A percentile compares a stretch with the other conserved stretches of the same genome.
Conservation (phyloP, 2,888 invertebrate species). For the Bembecia ichneumoniformis region DNA sequence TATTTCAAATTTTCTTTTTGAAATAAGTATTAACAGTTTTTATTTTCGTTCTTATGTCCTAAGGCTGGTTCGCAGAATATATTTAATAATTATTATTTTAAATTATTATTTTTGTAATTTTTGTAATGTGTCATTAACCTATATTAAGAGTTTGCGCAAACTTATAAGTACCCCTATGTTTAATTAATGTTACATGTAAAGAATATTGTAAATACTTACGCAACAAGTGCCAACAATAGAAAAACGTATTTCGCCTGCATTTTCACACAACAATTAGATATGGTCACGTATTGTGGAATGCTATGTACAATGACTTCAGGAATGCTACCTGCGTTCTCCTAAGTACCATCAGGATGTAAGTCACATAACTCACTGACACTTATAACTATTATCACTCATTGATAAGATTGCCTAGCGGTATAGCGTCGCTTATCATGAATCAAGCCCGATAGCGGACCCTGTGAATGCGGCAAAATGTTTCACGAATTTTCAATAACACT, state of each 20-base stretch:
- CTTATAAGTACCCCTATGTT: no score
- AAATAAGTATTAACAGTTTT: no score
- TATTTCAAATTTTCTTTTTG: no score
- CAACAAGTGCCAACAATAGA: slow-evolving; percentile 37
- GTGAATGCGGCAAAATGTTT: slow-evolving; percentile 45
- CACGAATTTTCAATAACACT: slow-evolving; percentile 36
- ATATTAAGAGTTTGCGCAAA: no score
- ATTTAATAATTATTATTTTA: no score
- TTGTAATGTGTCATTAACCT: no score
- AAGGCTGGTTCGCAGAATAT: no score
- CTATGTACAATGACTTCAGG: slow-evolving; percentile 37
- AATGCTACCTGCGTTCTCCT: slow-evolving; percentile 45
- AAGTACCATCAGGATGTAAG: slow-evolving; percentile 48
- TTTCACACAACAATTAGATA: slow-evolving; percentile 22
- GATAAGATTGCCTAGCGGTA: slow-evolving; percentile 65
- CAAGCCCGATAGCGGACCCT: slow-evolving; percentile 55
- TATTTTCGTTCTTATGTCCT: no score
- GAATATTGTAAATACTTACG: slow-evolving; percentile 39
- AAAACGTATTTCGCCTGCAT: slow-evolving; percentile 43
- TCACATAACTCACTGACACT: slow-evolving; percentile 68
- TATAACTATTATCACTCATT: slow-evolving; percentile 67
- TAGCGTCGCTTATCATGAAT: slow-evolving; percentile 64
- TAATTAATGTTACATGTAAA: no score
- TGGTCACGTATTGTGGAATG: slow-evolving; percentile 27
- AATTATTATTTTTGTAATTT: no score